These are phyloP conservation scores for Oegoconia quadripuncta DNA, from an alignment of 2,888 invertebrate genomes.

Conservation along the genomic window DNA sequence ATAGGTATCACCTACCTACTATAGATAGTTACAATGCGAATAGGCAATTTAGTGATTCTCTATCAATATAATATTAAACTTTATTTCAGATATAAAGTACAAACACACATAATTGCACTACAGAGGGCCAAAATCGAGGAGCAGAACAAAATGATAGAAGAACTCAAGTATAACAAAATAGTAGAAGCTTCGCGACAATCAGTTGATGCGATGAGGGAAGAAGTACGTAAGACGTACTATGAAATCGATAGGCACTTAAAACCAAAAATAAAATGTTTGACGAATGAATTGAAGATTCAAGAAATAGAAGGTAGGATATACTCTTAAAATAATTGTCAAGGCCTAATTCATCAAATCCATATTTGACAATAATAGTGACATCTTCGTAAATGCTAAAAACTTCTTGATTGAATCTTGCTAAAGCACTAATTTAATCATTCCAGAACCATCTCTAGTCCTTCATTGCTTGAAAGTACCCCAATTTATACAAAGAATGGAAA, in stretches of 20 bases:
- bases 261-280: slow-evolving; percentile 75
- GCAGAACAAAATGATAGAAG: slow-evolving; percentile 85
- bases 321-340: too few species aligned
- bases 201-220: slow-evolving; percentile 74
- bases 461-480: slow-evolving; percentile 81
- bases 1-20: slow-evolving; percentile 57
- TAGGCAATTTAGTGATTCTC: too few species aligned
- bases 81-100: slow-evolving; percentile 80
- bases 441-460: slow-evolving; percentile 60
- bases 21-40: too few species aligned
- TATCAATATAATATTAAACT: slow-evolving; percentile 2
- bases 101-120: slow-evolving; percentile 85
- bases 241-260: slow-evolving; percentile 77
- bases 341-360: not conserved
- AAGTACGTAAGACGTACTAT: slow-evolving; percentile 76
- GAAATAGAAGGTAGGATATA: slow-evolving; percentile 72
- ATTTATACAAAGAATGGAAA: slow-evolving; percentile 86
- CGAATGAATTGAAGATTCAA: slow-evolving; percentile 63
- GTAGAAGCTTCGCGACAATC: slow-evolving; percentile 82
- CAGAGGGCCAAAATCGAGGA: slow-evolving; percentile 85
- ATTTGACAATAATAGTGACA: not conserved
- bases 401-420: too few species aligned
- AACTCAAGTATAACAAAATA: slow-evolving; percentile 84
- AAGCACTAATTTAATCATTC: slow-evolving; percentile 18
- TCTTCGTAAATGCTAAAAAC: not conserved